Base-by-base conservation (phyloP, 2,797 vertebrate species). In the Peromyscus nudipes region DNA sequence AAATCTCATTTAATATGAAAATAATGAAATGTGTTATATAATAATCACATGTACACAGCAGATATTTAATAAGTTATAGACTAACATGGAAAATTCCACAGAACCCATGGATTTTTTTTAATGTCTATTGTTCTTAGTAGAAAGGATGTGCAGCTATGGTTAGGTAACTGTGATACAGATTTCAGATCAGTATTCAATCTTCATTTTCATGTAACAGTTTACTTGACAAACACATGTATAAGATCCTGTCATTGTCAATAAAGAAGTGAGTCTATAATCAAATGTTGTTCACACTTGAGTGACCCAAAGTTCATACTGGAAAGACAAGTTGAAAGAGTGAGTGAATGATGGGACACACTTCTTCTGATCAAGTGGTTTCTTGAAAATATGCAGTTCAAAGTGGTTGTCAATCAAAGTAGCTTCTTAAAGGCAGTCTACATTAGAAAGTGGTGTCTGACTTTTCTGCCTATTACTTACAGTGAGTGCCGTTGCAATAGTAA, bases 201-300 rank as follows among this genome's bases (percentile, higher is more conserved):
- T 96, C 52, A 92, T 95, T 89, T 97, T 92, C 79, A 94, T 31
- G 17, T 55, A 81, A 37, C 65, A 93, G 60, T 84, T 46, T 75
- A n/a, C 55, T 87, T 94, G 89, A 95, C 85, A 97, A 94, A 94
- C 89, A 85, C 34, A 85, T 90, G 29, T 80, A 86, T 91, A 94
- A 75, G 23, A 91, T 69, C 23, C 46, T 96, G 65, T 86, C 91
- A 87, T 91, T 96, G 94, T 89, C 69, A 95, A 69, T 92, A 79
- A 95, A 95, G 19, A 97, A 94, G 25, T 64, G 52, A 96, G 19
- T 25, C 69, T 91, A 57, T 95, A 94, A 92, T 87, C 91, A 88
- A 94, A 62, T 96, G 21, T 37, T 92, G 17, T 93, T 97, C 95
- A 94, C 75, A 92, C 73, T 29, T 96, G 67, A 65, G 75, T 89